Evolutionary conservation across 1,140 invertebrate species (phyloP).

Genomic region (Pseudomyrmex dendroicus): DNA sequence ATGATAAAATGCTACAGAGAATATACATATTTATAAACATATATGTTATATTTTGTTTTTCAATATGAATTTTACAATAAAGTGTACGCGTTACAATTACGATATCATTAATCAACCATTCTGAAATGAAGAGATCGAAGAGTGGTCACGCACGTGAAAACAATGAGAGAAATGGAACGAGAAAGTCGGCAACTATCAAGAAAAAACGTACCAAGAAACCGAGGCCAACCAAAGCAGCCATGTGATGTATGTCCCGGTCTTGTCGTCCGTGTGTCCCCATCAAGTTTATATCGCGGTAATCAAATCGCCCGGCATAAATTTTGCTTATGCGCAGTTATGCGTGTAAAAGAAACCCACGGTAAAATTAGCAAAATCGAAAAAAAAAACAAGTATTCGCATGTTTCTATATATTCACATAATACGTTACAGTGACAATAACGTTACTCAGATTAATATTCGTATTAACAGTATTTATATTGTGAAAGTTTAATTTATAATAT

Average conservation of each 20-base stretch:
- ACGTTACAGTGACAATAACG: background rate
- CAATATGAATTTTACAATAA: background rate
- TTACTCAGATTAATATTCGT: background rate
- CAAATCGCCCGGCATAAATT: conserved; percentile 85
- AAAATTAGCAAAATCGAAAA: conserved; percentile 73
- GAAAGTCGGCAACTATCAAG: conserved; percentile 65
- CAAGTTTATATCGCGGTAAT: conserved; percentile 85
- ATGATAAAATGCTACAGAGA: background rate
- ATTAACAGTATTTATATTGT: background rate
- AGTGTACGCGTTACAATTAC: background rate
- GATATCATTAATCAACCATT: conserved; percentile 28
- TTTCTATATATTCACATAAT: background rate
- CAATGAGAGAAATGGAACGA: conserved; percentile 58
- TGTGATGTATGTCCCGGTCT: conserved; percentile 84
- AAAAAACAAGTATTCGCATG: background rate
- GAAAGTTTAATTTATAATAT: background rate
- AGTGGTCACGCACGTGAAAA: background rate
- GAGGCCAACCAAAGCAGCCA: conserved; percentile 70
- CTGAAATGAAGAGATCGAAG: conserved; percentile 34
- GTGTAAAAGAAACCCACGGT: conserved; percentile 55
- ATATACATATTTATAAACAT: background rate
- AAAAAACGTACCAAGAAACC: conserved; percentile 70
- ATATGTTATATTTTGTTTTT: no score
- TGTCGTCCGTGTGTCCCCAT: conserved; percentile 81
- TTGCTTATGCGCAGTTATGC: conserved; percentile 81